Percentiles rank a stretch among this genome's conserved stretches.
Conservation (phyloP, 1,140 invertebrate species). For the Campoletis sonorensis region DNA sequence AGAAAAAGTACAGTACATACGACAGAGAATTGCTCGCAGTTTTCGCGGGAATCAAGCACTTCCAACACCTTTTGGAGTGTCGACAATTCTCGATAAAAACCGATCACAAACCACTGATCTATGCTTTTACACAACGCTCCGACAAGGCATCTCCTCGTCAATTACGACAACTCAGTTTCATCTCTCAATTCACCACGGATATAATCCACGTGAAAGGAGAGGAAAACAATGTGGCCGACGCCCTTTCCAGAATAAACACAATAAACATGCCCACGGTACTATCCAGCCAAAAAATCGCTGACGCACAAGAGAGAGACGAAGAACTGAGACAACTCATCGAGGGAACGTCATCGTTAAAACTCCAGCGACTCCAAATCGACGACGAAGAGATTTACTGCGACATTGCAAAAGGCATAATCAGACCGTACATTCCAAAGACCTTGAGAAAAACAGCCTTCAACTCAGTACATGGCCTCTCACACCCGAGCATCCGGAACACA, state of each 20-base stretch:
- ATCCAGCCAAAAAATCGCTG: not conserved
- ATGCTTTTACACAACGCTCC: not conserved
- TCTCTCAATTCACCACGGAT: conserved; percentile 26
- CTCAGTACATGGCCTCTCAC: not conserved
- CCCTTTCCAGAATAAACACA: not conserved
- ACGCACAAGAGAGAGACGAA: not conserved
- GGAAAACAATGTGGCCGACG: not conserved
- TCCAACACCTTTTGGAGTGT: conserved; percentile 4
- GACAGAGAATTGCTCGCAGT: conserved; percentile 15
- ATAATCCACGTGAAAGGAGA: not conserved
- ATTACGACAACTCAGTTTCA: not conserved
- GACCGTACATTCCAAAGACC: conserved; percentile 16
- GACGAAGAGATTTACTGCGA: not conserved
- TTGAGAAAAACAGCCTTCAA: not conserved
- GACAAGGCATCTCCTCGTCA: conserved; percentile 4
- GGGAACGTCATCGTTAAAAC: not conserved
- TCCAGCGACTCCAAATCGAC: not conserved
- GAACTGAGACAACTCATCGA: not conserved
- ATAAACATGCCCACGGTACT: not conserved
- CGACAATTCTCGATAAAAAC: not conserved
- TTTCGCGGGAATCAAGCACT: not conserved
- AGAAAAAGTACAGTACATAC: conserved; percentile 23
- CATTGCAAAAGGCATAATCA: not conserved
- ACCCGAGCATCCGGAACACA: not conserved
- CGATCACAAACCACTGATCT: conserved; percentile 15